Base-by-base conservation (phyloP, 2,113 vertebrate species). In the Xenopus laevis region DNA sequence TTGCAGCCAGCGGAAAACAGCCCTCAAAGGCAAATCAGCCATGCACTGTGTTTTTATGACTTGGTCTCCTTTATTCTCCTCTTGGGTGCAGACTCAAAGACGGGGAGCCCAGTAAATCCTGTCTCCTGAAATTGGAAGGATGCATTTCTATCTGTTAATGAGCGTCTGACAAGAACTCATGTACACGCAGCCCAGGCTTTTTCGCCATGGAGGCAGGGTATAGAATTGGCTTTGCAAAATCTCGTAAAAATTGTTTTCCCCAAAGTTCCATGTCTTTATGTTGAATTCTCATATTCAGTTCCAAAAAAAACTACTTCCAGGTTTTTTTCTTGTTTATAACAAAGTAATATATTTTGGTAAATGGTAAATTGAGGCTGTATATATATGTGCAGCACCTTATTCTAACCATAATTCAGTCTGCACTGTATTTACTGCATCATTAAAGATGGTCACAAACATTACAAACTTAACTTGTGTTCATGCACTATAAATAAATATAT, bases 1-100 rank as follows among this genome's bases (percentile, higher is more conserved):
- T 80, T 81, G 16, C 72, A 80, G 71, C 62, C 45, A 79, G 65
- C 33, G 75, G 71, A 81, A 83, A 78, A 79, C 74, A 83, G 53
- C 46, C 65, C 78, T 74, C 9, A 60, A 27, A 21, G 68, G 63
- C 0, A 79, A 58, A 70, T 23, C 13, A 13, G 76, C 60, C 47
- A 0, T 50, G 4, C 52, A 8, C 21, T 72, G 66, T 74, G 53
- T 57, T 80, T 55, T 30, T 66, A 45, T 40, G 65, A 65, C 1
- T 0, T 47, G 17, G 78, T 40, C 44, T 58, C 72, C 13, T 60
- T 69, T 40, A 63, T 62, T 69, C 58, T 13, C 13, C 30, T 13
- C 16, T n/a, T 79, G 64, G 72, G 7, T 20, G 10, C 4, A 58
- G 46, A 23, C 13, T 0, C 6, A 65, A 65, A 65, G 63, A n/a